Conservation (phyloP, 2,797 vertebrate genomes). For the Rhodeus uyekii region DNA sequence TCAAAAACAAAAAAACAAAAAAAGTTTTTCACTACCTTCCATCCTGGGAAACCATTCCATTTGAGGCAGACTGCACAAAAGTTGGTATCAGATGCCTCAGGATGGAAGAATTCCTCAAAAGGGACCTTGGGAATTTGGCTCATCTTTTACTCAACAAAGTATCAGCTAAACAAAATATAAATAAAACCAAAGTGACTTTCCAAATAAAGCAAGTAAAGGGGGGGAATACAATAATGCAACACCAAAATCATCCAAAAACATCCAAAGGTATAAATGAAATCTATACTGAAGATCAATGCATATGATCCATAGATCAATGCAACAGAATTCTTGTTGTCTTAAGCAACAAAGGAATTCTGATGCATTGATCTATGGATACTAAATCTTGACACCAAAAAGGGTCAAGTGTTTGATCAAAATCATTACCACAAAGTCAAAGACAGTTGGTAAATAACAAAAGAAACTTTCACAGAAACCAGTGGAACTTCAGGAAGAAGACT, state of each 20-base stretch:
- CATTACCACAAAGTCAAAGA: neutral
- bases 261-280: neutral
- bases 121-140: conserved; percentile 10
- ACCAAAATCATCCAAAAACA: neutral
- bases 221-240: neutral
- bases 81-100: neutral
- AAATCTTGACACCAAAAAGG: neutral
- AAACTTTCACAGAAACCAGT: conserved; percentile 16
- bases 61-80: conserved; percentile 5
- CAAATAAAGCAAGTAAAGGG: neutral
- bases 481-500: conserved; percentile 9
- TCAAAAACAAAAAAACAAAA: no score
- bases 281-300: no score
- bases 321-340: no score
- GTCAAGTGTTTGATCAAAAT: neutral
- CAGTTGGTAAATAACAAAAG: neutral
- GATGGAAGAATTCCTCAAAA: conserved; percentile 9
- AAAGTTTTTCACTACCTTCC: neutral
- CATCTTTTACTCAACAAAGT: conserved; percentile 18
- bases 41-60: neutral
- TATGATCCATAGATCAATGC: no score
- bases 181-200: neutral
- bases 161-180: conserved; percentile 29
- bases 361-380: neutral
- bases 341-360: neutral